Conservation (phyloP, 2,888 invertebrate genomes). For the Caenorhabditis sinica region DNA sequence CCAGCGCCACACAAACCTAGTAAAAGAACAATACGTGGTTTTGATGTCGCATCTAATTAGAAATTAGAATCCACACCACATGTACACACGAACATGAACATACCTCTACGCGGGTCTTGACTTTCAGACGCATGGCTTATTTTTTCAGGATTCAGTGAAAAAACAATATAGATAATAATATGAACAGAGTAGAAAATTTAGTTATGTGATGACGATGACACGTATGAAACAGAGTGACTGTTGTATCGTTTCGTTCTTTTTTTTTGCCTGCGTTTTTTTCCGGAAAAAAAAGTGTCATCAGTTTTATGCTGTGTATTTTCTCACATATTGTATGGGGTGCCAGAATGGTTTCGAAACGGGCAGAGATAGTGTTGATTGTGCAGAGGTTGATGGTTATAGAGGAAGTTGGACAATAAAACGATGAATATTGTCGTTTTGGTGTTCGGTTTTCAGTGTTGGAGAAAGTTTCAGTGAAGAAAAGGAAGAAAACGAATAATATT, state of each 20-base stretch:
- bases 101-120: constrained; percentile 65
- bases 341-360: constrained; percentile 56
- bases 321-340: constrained; percentile 62
- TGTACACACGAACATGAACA: constrained; percentile 5
- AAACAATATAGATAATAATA: not conserved
- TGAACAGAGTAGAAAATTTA: not conserved
- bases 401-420: constrained; percentile 55
- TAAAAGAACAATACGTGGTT: constrained; percentile 55
- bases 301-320: constrained; percentile 68
- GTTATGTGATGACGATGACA: constrained; percentile 11
- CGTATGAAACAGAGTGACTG: constrained; percentile 46
- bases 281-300: constrained; percentile 59
- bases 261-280: too few species aligned
- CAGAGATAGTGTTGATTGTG: constrained; percentile 23
- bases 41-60: constrained; percentile 23
- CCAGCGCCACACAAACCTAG: constrained; percentile 26
- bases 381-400: constrained; percentile 16
- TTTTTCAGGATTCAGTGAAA: not conserved
- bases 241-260: constrained; percentile 43
- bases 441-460: constrained; percentile 31
- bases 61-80: too few species aligned
- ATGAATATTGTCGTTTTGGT: constrained; percentile 50
- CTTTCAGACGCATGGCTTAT: constrained; percentile 49
- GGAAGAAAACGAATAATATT: not conserved
- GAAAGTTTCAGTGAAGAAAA: not conserved